Evolutionary conservation across 2,113 vertebrate species (phyloP).

Genomic region (Tetraodon nigroviridis): DNA sequence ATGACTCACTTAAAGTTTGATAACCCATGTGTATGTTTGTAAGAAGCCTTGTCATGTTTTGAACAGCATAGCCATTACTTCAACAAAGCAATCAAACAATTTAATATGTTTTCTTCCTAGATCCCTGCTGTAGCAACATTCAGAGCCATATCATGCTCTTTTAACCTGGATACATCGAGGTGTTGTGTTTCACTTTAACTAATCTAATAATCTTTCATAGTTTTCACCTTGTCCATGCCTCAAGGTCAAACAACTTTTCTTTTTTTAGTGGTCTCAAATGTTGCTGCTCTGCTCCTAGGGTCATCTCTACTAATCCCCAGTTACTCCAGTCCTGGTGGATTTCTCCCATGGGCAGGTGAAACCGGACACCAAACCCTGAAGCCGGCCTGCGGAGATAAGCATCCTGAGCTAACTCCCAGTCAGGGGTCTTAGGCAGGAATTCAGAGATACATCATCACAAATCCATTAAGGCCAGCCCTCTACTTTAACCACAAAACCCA

Average conservation of each 20-base stretch:
- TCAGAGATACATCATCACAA: conserved; percentile 90
- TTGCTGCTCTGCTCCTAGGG: conserved; percentile 80
- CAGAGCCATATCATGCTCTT: conserved; percentile 27
- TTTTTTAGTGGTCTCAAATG: conserved; percentile 93
- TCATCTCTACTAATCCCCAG: conserved; percentile 90
- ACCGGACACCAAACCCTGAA: conserved; percentile 85
- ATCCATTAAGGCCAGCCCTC: conserved; percentile 83
- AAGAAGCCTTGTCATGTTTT: conserved; percentile 13
- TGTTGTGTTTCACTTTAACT: conserved; percentile 70
- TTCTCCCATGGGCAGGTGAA: conserved; percentile 84
- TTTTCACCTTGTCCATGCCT: conserved; percentile 78
- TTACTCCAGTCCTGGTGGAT: conserved; percentile 79
- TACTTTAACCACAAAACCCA: conserved; percentile 60
- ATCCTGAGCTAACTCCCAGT: conserved; percentile 82
- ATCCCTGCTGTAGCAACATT: neutral
- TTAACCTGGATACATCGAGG: conserved; percentile 48
- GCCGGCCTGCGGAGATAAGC: conserved; percentile 86
- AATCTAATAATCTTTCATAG: conserved; percentile 78
- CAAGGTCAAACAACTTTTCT: conserved; percentile 80
- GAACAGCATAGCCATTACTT: neutral
- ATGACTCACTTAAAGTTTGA: conserved; percentile 52
- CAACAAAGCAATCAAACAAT: too few relatives aligned
- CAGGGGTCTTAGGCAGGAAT: conserved; percentile 82
- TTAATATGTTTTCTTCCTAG: too few relatives aligned
- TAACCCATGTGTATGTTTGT: conserved; percentile 34